Conservation (phyloP, 2,113 vertebrate species). For the Okapia johnstoni region DNA sequence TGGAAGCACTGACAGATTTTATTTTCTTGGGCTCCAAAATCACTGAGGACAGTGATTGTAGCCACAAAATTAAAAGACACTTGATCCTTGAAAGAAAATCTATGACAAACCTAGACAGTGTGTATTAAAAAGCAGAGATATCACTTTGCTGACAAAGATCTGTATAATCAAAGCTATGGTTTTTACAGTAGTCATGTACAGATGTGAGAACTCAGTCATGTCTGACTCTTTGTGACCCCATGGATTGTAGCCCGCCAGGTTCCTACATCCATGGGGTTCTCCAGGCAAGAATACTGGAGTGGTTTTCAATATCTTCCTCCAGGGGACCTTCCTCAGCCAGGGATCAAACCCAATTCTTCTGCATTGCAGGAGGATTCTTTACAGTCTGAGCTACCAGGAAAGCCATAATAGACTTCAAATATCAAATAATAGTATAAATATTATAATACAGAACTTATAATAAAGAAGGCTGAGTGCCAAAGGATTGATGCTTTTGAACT, state of each 20-base stretch:
- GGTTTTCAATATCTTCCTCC: not conserved
- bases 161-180: not conserved
- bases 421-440: not conserved
- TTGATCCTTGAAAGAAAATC: not conserved
- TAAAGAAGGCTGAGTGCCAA: not conserved
- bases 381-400: not conserved
- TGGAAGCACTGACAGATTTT: not conserved
- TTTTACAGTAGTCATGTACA: not conserved
- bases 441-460: not conserved
- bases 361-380: not conserved
- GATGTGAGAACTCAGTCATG: not conserved
- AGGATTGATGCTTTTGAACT: not conserved
- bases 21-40: not conserved
- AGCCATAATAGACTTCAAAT: not conserved
- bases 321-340: not conserved
- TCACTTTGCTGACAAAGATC: not conserved
- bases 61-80: not conserved
- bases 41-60: not conserved
- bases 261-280: not conserved
- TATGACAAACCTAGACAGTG: not conserved
- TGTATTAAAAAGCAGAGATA: not conserved
- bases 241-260: not conserved
- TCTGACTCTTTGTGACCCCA: not conserved
- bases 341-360: not conserved
- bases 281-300: not conserved